Percentiles rank a stretch among this genome's conserved stretches.
These are phyloP conservation scores for Acanthiza pusilla DNA, from an alignment of 2,797 vertebrate genomes.

Conservation along the genomic window DNA sequence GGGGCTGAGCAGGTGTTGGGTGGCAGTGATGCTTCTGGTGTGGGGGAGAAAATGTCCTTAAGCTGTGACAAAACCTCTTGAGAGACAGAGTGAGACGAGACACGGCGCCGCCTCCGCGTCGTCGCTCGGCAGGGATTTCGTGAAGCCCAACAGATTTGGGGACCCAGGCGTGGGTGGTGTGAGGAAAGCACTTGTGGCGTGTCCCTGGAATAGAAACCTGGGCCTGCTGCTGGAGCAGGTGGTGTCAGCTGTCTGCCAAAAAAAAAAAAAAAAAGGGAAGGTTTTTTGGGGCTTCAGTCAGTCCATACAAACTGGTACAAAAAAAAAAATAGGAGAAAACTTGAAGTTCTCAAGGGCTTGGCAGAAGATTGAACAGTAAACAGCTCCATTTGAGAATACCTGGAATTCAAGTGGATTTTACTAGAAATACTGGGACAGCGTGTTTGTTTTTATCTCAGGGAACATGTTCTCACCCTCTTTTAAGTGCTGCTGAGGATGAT, in stretches of 20 bases:
- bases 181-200: not conserved
- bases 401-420: not conserved
- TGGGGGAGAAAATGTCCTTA: not conserved
- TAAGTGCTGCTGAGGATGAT: not conserved
- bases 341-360: not conserved
- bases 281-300: not conserved
- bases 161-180: rapidly evolving
- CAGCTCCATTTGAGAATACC: not conserved
- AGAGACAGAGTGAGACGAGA: not conserved
- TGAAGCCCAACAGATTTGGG: not conserved
- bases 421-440: not conserved
- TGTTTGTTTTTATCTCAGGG: not conserved
- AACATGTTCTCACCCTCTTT: not conserved
- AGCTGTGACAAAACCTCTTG: not conserved
- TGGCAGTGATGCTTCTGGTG: not conserved
- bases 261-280: not conserved
- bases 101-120: rapidly evolving
- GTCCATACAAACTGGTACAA: rapidly evolving
- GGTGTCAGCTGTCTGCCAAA: not conserved
- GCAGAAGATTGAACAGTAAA: not conserved
- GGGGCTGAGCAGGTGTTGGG: not conserved
- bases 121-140: not conserved
- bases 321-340: not conserved
- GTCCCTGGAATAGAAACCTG: not conserved
- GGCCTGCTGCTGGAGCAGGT: not conserved